Evolutionary conservation across 2,113 vertebrate genomes (phyloP), one percentile per base, ranked within the genome.

Genomic region (Tyto alba): DNA sequence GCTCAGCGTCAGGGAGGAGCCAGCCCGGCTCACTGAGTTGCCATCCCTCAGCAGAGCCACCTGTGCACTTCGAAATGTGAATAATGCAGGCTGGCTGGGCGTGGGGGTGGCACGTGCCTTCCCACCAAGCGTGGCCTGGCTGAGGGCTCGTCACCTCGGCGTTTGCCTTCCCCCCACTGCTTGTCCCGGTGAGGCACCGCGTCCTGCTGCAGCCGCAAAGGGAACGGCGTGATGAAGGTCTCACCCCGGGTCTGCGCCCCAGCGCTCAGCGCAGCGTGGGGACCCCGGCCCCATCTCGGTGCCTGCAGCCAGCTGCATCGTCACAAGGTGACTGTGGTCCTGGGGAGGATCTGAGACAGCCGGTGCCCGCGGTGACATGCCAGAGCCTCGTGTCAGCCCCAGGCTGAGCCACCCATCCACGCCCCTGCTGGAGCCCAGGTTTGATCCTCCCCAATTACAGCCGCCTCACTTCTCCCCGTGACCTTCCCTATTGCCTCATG

Each of bases 321-420:
- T 85, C 60, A 29, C 2, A 67, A 67, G 25, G 47, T 78, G 47
- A 34, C 41, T 12, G 0, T 7, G 76, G 69, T 45, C 36, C 56
- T 68, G 34, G 36, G 59, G 64, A 89, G 56, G 63, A 87, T 82
- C 62, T 89, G 85, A 85, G 87, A 21, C 95, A 88, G 76, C 23
- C 8, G 4, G n/a, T 85, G 93, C 85, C 80, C 2, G 32, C 1
- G 3, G 93, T 90, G 85, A 75, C 88, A 88, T 0, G 3, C 45
- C 0, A 0, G 29, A 76, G 27, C 56, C 29, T 87, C 60, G 1
- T 2, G 32, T 30, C 50, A 91, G 55, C 38, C 25, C 0, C 0
- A 0, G 38, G 53, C 53, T 76, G 73, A 89, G 57, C 71, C 67
- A 43, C 38, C 29, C 5, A 1, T 62, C 62, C 94, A 78, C 95